Evolutionary conservation across 2,888 invertebrate species (phyloP), one percentile per base, ranked within the genome.

Genomic region (Branchipolynoe longqiensis): DNA sequence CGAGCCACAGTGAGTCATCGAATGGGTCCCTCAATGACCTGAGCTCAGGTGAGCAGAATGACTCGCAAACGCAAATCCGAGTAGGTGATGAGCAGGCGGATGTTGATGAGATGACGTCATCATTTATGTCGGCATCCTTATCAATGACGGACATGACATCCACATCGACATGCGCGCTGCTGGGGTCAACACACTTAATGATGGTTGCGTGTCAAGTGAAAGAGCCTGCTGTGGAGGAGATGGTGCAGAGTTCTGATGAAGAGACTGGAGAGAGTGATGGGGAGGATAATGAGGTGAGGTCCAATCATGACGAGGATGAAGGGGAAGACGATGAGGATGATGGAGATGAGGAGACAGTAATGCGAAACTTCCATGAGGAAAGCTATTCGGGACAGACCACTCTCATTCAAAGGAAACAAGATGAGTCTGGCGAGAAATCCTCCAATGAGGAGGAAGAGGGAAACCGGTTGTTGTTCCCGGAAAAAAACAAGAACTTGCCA

Each of bases 261-360:
- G 18, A 64, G n/a, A 40, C 38, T 40, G 59, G 48, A 64, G 40
- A 36, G 2, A 38, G 33, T 25, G 38, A 56, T 12, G 56, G 73
- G 31, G 64, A 48, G 12, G 96, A 97, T 89, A 97, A 98, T 92
- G 98, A 98, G 86, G 97, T 97, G 40, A 97, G 97, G 0, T 97
- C 97, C 0, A 97, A 96, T 0, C 96, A 96, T 0, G 96, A 96
- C 0, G 95, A 95, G 0, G 94, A 94, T 0, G 94, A 94, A 25
- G 93, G 93, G 31, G 85, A 82, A 28, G 74, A 38, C 48, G 73
- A 73, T 6, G 64, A 84, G 31, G 48, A 69, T 33, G 33, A 38
- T 18, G 83, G 38, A 8, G 54, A 56, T 25, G 82, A 82, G 33
- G 41, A 41, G 12, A n/a, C 6, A 8, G 18, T 3, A 0, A 4